phyloP scores from a whole-genome alignment of 2,888 invertebrate species.

The Coecobrya sp. region DNA sequence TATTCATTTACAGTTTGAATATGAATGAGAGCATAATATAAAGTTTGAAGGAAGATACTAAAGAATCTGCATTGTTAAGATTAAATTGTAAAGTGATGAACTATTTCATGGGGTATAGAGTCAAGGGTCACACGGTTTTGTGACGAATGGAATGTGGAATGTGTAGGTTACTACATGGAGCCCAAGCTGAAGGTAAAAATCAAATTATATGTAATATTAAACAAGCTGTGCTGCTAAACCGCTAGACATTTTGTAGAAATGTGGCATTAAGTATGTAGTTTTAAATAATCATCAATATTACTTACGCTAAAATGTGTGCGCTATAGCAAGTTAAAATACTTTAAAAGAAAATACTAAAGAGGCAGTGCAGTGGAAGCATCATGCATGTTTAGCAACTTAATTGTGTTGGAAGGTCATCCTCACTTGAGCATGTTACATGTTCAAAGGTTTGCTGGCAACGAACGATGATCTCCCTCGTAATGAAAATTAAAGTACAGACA shows the following conservation, averaged over 20 bases:
- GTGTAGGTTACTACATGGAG: background rate
- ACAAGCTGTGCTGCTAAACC: background rate
- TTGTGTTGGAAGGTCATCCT: conserved; percentile 42
- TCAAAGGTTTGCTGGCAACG: background rate
- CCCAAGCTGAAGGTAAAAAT: background rate
- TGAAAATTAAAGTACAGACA: background rate
- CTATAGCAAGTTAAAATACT: background rate
- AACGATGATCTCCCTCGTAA: too few species aligned
- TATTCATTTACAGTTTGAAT: background rate
- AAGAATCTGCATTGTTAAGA: background rate
- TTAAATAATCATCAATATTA: background rate
- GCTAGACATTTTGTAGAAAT: background rate
- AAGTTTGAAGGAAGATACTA: background rate
- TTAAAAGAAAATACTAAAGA: background rate
- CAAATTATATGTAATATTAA: background rate
- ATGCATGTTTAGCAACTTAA: conserved; percentile 16
- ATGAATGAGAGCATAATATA: background rate
- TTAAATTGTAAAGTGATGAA: background rate
- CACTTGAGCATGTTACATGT: background rate
- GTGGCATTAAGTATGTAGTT: background rate
- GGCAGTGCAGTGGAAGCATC: background rate
- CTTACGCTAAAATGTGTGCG: background rate
- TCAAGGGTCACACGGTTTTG: conserved; percentile 22
- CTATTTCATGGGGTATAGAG: background rate
- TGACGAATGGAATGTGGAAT: conserved; percentile 22